These are phyloP conservation scores for Pseudobourletiella spinata DNA, from an alignment of 1,140 invertebrate genomes.

Conservation along the genomic window DNA sequence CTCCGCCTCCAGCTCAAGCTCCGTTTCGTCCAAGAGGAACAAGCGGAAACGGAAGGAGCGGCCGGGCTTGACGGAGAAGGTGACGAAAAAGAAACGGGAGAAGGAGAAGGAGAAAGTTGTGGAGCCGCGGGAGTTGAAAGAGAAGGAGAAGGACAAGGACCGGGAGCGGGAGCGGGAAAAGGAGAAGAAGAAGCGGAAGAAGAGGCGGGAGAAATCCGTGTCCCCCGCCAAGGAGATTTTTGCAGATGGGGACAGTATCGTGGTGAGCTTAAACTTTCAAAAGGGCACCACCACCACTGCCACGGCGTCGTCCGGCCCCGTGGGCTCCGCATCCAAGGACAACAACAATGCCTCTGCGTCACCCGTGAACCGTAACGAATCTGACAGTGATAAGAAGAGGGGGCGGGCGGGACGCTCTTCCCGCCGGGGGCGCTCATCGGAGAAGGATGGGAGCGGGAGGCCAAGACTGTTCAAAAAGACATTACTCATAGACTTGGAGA, in stretches of 20 bases:
- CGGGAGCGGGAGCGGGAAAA: slow-evolving; percentile 43
- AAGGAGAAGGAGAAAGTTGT: slow-evolving; percentile 34
- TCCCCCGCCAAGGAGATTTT: slow-evolving; percentile 78
- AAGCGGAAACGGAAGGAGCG: slow-evolving; percentile 37
- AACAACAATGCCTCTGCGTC: not conserved
- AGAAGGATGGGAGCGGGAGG: not conserved
- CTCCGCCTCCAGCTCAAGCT: slow-evolving; percentile 36
- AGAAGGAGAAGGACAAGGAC: slow-evolving; percentile 44
- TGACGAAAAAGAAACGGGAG: slow-evolving; percentile 36
- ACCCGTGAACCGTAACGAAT: slow-evolving; percentile 5
- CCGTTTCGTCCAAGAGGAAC: slow-evolving; percentile 36
- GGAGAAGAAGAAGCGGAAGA: slow-evolving; percentile 45
- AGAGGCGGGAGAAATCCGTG: slow-evolving; percentile 47
- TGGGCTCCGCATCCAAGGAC: not conserved
- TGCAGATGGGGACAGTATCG: slow-evolving; percentile 80
- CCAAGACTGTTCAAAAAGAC: slow-evolving; percentile 26
- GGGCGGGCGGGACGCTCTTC: not conserved
- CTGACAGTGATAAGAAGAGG: slow-evolving; percentile 9
- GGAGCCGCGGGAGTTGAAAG: slow-evolving; percentile 4
- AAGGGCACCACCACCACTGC: no score
- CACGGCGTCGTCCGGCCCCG: not conserved
- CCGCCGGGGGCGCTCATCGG: slow-evolving; percentile 5
- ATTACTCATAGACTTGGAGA: slow-evolving; percentile 28
- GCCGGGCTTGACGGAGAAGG: slow-evolving; percentile 22
- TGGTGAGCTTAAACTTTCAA: slow-evolving; percentile 80